Evolutionary conservation across 2,888 invertebrate genomes (phyloP).

Genomic region (Meliscaeva auricollis): DNA sequence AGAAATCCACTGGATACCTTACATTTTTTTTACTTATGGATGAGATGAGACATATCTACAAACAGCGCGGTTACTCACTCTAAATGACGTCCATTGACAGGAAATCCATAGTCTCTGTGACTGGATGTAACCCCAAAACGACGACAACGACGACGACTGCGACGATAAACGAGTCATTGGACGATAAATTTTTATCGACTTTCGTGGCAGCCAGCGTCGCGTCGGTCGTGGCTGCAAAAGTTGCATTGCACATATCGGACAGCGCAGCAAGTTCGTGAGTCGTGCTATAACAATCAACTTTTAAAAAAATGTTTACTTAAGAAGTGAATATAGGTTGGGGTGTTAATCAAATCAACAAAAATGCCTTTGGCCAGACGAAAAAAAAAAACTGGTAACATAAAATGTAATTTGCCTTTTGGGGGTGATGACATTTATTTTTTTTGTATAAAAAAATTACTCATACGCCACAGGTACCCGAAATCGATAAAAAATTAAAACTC

Average conservation of each 20-base stretch:
- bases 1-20: constrained; percentile 38
- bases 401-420: not conserved
- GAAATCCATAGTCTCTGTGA: constrained; percentile 41
- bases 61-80: constrained; percentile 27
- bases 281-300: constrained; percentile 24
- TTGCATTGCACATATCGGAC: constrained; percentile 1
- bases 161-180: constrained; percentile 58
- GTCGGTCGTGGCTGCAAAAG: not conserved
- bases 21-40: constrained; percentile 18
- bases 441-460: constrained; percentile 7
- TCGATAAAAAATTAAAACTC: not conserved
- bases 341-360: constrained; percentile 26
- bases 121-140: constrained; percentile 50
- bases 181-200: constrained; percentile 62
- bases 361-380: constrained; percentile 8
- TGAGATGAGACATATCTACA: constrained; percentile 19
- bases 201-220: constrained; percentile 1
- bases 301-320: not conserved
- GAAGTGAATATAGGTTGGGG: constrained; percentile 9
- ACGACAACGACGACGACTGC: not conserved
- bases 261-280: constrained; percentile 10
- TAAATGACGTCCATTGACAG: constrained; percentile 61
- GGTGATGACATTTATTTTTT: not conserved
- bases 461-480: constrained; percentile 2
- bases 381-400: constrained; percentile 15